phyloP scores from a whole-genome alignment of 2,797 vertebrate genomes.

The Poecilia picta region DNA sequence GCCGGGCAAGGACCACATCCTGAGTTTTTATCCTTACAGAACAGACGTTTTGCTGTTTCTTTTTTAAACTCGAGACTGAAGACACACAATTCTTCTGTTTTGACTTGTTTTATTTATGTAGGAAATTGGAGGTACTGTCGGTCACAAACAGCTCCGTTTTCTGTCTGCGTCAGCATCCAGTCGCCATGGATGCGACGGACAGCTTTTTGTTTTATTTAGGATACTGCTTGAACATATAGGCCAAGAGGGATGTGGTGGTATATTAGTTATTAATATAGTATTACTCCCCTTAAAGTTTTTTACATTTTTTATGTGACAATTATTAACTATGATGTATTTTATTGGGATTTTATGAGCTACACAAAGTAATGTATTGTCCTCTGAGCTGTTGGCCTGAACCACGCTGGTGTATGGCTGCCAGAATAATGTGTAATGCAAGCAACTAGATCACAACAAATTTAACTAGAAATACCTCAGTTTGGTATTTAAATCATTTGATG shows the following conservation, averaged over 20 bases:
- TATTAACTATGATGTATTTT: neutral
- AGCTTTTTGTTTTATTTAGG: neutral
- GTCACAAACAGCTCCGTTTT: neutral
- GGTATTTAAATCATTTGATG: neutral
- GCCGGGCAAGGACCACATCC: conserved; percentile 17
- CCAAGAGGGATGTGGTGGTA: neutral
- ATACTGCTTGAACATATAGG: conserved; percentile 4
- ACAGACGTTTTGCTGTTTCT: conserved; percentile 25
- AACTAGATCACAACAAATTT: neutral
- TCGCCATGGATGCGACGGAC: conserved; percentile 9
- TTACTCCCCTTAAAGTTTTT: neutral
- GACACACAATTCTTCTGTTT: conserved; percentile 40
- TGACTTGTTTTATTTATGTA: conserved; percentile 10
- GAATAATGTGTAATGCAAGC: neutral
- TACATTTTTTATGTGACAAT: neutral
- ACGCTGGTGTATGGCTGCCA: neutral
- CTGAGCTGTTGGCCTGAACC: neutral
- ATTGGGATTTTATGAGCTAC: neutral
- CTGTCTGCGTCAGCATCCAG: conserved; percentile 11
- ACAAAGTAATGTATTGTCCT: neutral
- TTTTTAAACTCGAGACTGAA: conserved; percentile 23
- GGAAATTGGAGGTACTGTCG: neutral
- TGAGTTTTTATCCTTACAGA: conserved; percentile 31
- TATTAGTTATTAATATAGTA: neutral
- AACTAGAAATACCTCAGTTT: neutral